phyloP scores from a whole-genome alignment of 2,797 vertebrate species.

The Girardinus metallicus region DNA sequence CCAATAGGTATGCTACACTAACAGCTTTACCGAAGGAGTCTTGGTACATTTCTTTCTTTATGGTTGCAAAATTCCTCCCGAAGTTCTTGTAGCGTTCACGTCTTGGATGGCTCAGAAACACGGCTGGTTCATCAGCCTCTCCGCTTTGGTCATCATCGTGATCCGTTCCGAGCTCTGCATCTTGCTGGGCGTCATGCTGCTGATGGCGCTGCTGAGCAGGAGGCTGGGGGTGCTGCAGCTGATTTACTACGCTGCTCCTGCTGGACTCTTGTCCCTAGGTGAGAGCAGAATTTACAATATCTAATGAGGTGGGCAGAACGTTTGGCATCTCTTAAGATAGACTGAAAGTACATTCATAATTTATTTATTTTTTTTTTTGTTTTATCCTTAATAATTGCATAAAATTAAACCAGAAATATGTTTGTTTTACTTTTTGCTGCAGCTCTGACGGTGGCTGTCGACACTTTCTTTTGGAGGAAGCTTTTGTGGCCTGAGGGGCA shows the following conservation, averaged over 20 bases:
- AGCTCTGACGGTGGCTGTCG: conserved; percentile 89
- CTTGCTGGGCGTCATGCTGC: conserved; percentile 89
- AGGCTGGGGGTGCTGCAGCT: conserved; percentile 80
- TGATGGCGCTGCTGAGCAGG: conserved; percentile 82
- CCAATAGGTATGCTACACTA: conserved; percentile 83
- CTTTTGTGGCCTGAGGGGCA: conserved; percentile 94
- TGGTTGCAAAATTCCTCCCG: background rate
- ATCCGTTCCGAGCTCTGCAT: conserved; percentile 93
- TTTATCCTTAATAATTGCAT: background rate
- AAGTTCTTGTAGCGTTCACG: conserved; percentile 88
- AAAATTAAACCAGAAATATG: background rate
- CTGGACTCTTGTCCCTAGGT: conserved; percentile 89
- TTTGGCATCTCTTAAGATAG: background rate
- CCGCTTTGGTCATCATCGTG: conserved; percentile 89
- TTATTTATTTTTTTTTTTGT: background rate
- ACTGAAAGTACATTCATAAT: background rate
- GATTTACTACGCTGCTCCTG: conserved; percentile 85
- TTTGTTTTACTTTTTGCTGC: conserved; percentile 16
- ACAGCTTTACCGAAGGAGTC: background rate
- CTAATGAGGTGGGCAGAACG: background rate
- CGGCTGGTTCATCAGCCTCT: conserved; percentile 86
- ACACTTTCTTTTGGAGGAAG: conserved; percentile 90
- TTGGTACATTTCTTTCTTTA: background rate
- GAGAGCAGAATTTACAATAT: conserved; percentile 53
- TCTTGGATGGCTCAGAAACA: conserved; percentile 91